Base-by-base conservation (phyloP, 2,113 vertebrate species). In the Poeciliopsis retropinna region DNA sequence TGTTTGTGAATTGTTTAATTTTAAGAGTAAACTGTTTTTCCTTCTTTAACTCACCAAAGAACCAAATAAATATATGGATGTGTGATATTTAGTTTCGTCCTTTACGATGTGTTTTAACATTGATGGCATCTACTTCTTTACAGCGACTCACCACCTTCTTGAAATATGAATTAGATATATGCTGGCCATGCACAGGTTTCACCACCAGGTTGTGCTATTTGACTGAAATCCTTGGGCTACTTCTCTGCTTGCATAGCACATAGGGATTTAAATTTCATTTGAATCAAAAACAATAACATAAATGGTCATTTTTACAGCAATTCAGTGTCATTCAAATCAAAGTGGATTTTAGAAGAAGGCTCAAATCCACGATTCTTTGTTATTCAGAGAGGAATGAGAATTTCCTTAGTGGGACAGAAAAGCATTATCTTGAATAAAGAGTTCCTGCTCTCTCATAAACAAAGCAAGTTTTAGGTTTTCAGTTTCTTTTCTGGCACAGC, bases 1-100 rank as follows among this genome's bases (percentile, higher is more conserved):
- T 92, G 89, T 95, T 94, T 96, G 94, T 96, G 94, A 94, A 81
- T 73, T 82, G 22, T 76, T 78, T 83, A 63, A 82, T 67, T 60
- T 60, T 67, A 14, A 25, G 70, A 86, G 94, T 89, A 92, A 95
- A 94, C 95, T 57, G 95, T 94, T 75, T 79, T 71, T 88, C 47
- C 87, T 95, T 92, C 92, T 96, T 93, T 96, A 93, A 95, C 95
- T 95, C 95, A 96, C 96, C 95, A 97, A 97, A 97, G 95, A 98
- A 96, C 94, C 95, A 94, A 95, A 91, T 89, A 94, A 90, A 94
- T 95, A 83, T 82, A 81, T 80, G 32, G 25, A 80, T 78, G 76
- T 87, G 72, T 64, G 12, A 39, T 3, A 37, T 75, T 81, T 41
- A 19, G 22, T 22, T 64, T 57, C 3, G 27, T 9, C 5, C 15